Evolutionary conservation across 2,113 vertebrate genomes (phyloP).

Genomic region (Copsychus sechellarum): DNA sequence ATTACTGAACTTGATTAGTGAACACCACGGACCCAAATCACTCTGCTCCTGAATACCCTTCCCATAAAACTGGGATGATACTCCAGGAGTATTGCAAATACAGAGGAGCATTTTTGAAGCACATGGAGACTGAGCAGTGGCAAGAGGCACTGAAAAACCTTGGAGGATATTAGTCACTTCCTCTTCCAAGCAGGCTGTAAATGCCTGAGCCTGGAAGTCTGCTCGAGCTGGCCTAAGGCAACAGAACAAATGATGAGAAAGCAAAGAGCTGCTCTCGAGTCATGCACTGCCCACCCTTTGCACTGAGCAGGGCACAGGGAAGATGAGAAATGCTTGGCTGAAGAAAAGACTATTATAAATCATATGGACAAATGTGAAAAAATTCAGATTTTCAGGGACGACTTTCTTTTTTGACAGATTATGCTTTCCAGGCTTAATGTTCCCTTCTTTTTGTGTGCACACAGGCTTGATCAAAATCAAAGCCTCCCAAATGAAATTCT

Average conservation of each 20-base stretch:
- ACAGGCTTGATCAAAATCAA: conserved; percentile 13
- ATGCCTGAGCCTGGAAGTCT: not conserved
- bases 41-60: not conserved
- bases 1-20: not conserved
- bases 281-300: not conserved
- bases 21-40: rapidly evolving
- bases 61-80: not conserved
- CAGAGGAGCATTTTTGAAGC: not conserved
- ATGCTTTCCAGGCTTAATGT: not conserved
- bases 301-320: not conserved
- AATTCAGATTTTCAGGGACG: not conserved
- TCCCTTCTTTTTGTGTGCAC: not conserved
- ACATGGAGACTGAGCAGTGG: not conserved
- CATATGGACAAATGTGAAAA: not conserved
- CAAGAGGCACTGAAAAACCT: not conserved
- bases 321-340: not conserved
- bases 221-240: not conserved
- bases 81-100: not conserved
- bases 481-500: conserved; percentile 11
- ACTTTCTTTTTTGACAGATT: not conserved
- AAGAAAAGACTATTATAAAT: not conserved
- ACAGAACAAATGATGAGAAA: conserved; percentile 10
- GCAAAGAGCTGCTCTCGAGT: not conserved
- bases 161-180: not conserved
- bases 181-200: not conserved